Conservation (phyloP, 1,140 invertebrate genomes). For the Scylla paramamosain region DNA sequence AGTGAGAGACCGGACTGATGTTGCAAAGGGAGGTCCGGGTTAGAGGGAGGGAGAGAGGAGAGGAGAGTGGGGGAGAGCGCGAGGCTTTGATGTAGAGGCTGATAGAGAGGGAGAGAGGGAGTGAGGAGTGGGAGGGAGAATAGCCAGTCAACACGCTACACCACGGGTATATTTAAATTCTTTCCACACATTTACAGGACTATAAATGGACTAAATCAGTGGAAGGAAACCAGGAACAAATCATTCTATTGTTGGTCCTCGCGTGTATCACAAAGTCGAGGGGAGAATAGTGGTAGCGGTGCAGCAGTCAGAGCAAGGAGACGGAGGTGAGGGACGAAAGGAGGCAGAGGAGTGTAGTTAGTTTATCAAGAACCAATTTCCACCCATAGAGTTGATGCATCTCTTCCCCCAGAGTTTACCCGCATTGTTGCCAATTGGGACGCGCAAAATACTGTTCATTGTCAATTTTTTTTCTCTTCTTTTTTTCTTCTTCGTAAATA, state of each 20-base stretch:
- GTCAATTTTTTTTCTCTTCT: background rate
- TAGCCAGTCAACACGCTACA: constrained; percentile 22
- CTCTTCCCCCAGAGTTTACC: background rate
- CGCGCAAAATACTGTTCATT: background rate
- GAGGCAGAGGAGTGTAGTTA: background rate
- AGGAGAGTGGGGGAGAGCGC: background rate
- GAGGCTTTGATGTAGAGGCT: constrained; percentile 34
- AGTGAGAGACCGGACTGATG: background rate
- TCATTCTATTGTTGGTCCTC: background rate
- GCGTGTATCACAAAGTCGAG: background rate
- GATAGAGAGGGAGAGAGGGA: constrained; percentile 30
- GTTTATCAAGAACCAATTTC: constrained; percentile 25
- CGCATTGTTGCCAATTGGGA: background rate
- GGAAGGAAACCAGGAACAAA: background rate
- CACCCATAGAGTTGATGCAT: background rate
- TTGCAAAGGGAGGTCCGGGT: constrained; percentile 30
- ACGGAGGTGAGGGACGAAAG: background rate
- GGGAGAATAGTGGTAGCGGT: background rate
- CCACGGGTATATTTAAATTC: background rate
- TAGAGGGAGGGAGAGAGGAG: background rate
- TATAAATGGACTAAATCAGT: background rate
- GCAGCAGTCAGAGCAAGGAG: background rate
- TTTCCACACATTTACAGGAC: background rate
- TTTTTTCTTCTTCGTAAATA: background rate
- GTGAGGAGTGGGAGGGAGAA: background rate